Evolutionary conservation across 35 echinoderm and acorn worm species (phyloP), one percentile per base, ranked within the genome.

Genomic region (Diadema setosum): DNA sequence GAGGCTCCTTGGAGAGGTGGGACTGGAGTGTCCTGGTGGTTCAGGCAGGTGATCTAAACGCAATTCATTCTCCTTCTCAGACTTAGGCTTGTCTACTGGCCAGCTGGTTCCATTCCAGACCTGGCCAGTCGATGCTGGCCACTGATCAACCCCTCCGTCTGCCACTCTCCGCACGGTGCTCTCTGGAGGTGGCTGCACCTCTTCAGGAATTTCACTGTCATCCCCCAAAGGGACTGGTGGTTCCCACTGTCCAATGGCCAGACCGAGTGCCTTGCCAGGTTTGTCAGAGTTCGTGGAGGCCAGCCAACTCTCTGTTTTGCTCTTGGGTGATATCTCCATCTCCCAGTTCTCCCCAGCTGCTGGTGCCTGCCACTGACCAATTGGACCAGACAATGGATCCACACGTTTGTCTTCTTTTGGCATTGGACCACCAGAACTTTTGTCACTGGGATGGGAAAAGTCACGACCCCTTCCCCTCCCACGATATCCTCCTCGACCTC

Each of bases 361-460:
- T 24, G 88, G 23, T 30, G 80, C 49, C 59, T 84, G 80, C 88
- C 88, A 90, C 41, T 83, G 55, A 17, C 88, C 94, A 44, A 92
- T 92, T 0, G 94, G 89, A 26, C 89, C 83, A 15, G 83, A 91
- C 17, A 91, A 46, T 3, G 89, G 89, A 58, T 86, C 89, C 25
- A 78, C 73, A 21, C 73, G 36, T 21, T 57, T 83, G 23, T 56
- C 45, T 40, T 40, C 35, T 7, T 45, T 26, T 41, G 81, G 81
- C 20, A 36, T 29, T 5, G 50, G 31, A 59, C 29, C 26, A 33
- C 14, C 15, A 61, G 37, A 78, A 35, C 35, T 39, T 44, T 20
- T 14, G 40, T 78, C 33, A 78, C 37, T 67, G 63, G 73, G 73
- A n/a, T 84, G 27, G 30, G 21, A 25, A 11, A 52, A 21, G 17